Evolutionary conservation across 2,797 vertebrate genomes (phyloP).

Genomic region (Ispidina lecontei): DNA sequence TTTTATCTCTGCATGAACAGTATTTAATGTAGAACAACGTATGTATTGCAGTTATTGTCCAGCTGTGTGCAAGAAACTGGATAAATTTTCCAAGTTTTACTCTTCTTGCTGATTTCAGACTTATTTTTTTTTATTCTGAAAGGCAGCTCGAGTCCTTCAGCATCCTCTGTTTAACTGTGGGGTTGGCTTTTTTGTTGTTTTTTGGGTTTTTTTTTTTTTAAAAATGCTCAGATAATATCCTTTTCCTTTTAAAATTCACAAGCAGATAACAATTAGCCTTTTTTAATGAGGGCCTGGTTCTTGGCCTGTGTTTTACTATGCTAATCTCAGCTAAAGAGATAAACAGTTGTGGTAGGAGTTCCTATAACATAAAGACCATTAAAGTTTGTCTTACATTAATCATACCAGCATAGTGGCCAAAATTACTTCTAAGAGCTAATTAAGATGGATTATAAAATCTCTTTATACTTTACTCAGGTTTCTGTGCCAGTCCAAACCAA

Average conservation of each 20-base stretch:
- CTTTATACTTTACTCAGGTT: background rate
- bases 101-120: background rate
- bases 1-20: background rate
- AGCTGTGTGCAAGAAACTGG: background rate
- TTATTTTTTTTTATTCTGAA: background rate
- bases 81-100: background rate
- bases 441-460: background rate
- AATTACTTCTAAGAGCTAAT: background rate
- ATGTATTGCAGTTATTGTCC: background rate
- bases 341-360: background rate
- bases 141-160: constrained; percentile 15
- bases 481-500: background rate
- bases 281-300: background rate
- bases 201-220: too few species aligned
- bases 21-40: background rate
- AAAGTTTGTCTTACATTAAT: background rate
- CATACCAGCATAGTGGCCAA: background rate
- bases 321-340: background rate
- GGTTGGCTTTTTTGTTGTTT: background rate
- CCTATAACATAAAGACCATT: background rate
- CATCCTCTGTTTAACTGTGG: constrained; percentile 12
- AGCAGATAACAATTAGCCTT: background rate
- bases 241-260: background rate
- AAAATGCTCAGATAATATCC: background rate
- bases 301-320: background rate